Conservation (phyloP, 30 jellyfish, hydroid and myxozoan genomes). For the Turritopsis rubra region DNA sequence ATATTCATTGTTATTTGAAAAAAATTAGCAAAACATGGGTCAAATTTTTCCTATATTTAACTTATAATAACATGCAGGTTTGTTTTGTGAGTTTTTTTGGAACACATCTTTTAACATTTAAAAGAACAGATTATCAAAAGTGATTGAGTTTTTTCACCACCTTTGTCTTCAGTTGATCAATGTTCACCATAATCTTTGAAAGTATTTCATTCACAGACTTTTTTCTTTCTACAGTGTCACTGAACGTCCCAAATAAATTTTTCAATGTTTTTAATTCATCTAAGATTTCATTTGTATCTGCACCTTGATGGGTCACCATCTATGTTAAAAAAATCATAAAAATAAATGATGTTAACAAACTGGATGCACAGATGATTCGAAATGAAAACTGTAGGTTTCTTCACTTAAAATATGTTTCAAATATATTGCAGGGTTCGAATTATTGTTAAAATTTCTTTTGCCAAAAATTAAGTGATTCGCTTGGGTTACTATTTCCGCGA, state of each 20-base stretch:
- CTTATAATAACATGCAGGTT: too few relatives aligned
- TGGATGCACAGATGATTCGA: neutral
- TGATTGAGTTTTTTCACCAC: neutral
- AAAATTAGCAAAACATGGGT: too few relatives aligned
- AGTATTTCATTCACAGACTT: neutral
- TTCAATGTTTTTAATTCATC: neutral
- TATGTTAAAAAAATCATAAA: neutral
- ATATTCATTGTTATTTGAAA: too few relatives aligned
- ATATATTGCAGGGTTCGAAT: too few relatives aligned
- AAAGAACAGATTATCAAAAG: neutral
- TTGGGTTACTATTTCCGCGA: too few relatives aligned
- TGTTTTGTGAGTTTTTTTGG: too few relatives aligned
- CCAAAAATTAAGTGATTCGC: too few relatives aligned
- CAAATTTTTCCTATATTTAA: too few relatives aligned
- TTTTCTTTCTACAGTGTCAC: neutral
- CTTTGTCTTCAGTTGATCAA: neutral
- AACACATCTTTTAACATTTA: neutral
- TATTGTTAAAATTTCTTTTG: too few relatives aligned
- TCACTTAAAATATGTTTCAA: too few relatives aligned
- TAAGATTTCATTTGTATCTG: neutral
- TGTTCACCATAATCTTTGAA: neutral
- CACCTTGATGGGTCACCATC: neutral
- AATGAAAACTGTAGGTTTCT: neutral
- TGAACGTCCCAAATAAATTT: neutral
- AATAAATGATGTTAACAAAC: neutral